phyloP scores from a whole-genome alignment of 92 coral and sea anemone species.

The Zoanthus sociatus region DNA sequence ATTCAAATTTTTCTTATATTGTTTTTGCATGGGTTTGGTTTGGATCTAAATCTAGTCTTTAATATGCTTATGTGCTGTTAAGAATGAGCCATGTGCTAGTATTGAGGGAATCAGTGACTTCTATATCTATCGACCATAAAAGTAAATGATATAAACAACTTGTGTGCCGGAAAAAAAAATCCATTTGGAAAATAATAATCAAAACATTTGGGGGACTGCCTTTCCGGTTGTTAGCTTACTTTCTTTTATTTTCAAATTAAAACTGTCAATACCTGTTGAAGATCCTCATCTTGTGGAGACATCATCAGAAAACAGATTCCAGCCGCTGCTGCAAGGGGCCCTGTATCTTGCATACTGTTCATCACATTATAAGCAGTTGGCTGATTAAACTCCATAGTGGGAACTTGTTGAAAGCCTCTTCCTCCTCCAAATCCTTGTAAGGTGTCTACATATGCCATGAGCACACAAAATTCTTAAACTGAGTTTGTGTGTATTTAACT shows the following conservation, averaged over 20 bases:
- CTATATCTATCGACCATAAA: neutral
- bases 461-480: slow-evolving; percentile 39
- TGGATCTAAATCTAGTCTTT: neutral
- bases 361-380: neutral
- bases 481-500: slow-evolving; percentile 35
- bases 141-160: neutral
- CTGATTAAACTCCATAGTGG: slow-evolving; percentile 23
- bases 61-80: neutral
- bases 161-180: neutral
- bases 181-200: neutral
- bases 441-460: slow-evolving; percentile 35
- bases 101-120: neutral
- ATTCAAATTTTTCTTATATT: neutral
- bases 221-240: neutral
- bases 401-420: slow-evolving; percentile 33
- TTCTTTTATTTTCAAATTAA: neutral
- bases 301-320: slow-evolving; percentile 80
- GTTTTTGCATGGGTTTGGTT: neutral
- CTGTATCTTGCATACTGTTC: slow-evolving; percentile 47
- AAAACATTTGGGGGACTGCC: neutral
- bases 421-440: slow-evolving; percentile 23
- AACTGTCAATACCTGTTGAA: slow-evolving; percentile 67
- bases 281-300: slow-evolving; percentile 76
- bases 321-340: slow-evolving; percentile 60
- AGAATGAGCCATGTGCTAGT: neutral